A percentile compares a stretch with the other conserved stretches of the same genome.
Conservation (phyloP, 2,113 vertebrate species). For the Limanda limanda region DNA sequence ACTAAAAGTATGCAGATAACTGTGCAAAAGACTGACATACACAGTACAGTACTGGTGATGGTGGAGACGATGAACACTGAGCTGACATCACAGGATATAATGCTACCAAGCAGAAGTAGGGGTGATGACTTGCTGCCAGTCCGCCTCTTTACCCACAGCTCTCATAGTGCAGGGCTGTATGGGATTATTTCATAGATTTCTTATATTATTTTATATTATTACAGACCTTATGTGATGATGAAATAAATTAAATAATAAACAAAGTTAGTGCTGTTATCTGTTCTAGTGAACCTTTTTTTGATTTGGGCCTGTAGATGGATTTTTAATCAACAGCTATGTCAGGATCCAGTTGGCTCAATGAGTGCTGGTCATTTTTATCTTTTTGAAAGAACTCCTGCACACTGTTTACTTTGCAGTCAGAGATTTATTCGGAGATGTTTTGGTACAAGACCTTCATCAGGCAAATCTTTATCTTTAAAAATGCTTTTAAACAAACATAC, state of each 20-base stretch:
- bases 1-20: background rate
- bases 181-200: slow-evolving; percentile 34
- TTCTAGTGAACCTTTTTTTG: too few species aligned
- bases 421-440: too few species aligned
- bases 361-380: too few species aligned
- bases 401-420: too few species aligned
- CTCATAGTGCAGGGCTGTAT: slow-evolving; percentile 1
- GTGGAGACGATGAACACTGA: background rate
- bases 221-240: slow-evolving; percentile 17
- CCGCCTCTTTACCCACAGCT: slow-evolving; percentile 39
- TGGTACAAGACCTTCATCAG: too few species aligned
- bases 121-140: slow-evolving; percentile 49
- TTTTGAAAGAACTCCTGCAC: too few species aligned
- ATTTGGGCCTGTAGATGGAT: too few species aligned
- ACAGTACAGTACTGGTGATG: background rate
- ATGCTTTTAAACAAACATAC: background rate
- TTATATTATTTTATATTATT: slow-evolving; percentile 51
- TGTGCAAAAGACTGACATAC: slow-evolving; percentile 18
- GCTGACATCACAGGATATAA: background rate
- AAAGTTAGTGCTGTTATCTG: background rate
- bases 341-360: too few species aligned
- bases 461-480: too few species aligned
- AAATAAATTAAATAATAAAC: slow-evolving; percentile 41
- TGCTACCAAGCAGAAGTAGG: slow-evolving; percentile 2
- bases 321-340: too few species aligned